Percentiles rank a stretch among this genome's conserved stretches.
These are phyloP conservation scores for Apis dorsata DNA, from an alignment of 1,140 invertebrate species.

Conservation along the genomic window DNA sequence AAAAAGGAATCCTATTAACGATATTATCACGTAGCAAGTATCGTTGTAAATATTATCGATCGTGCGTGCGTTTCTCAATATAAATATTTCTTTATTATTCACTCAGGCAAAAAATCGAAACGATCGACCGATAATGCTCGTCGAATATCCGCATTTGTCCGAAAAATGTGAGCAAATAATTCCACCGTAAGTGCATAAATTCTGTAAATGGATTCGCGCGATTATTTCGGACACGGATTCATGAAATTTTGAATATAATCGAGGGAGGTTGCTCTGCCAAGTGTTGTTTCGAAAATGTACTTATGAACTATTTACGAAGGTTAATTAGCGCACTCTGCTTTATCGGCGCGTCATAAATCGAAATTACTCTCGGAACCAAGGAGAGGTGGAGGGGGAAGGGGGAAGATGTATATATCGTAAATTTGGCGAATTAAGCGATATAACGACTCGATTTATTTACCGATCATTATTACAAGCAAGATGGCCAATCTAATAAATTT, in stretches of 20 bases:
- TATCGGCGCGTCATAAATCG: slow-evolving; percentile 9
- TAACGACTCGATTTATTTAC: neutral
- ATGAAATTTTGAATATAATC: neutral
- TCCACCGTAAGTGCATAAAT: too few species aligned
- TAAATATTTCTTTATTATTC: too few species aligned
- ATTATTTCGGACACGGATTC: neutral
- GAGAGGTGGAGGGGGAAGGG: too few species aligned
- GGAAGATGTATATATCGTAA: neutral
- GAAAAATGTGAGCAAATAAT: too few species aligned
- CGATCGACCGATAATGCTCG: too few species aligned
- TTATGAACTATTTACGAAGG: neutral
- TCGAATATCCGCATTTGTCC: too few species aligned
- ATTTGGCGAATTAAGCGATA: slow-evolving; percentile 14
- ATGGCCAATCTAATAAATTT: neutral
- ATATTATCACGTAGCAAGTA: too few species aligned
- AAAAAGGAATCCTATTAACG: too few species aligned
- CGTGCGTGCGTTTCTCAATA: too few species aligned
- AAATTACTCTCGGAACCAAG: neutral
- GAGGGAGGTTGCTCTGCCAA: neutral
- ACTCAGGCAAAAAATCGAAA: too few species aligned
- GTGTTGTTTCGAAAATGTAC: neutral
- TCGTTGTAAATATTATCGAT: too few species aligned
- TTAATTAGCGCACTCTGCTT: slow-evolving; percentile 11
- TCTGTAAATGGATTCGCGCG: too few species aligned
- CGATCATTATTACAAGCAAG: neutral